phyloP scores from a whole-genome alignment of 2,113 vertebrate genomes.

The Xiphophorus hellerii region DNA sequence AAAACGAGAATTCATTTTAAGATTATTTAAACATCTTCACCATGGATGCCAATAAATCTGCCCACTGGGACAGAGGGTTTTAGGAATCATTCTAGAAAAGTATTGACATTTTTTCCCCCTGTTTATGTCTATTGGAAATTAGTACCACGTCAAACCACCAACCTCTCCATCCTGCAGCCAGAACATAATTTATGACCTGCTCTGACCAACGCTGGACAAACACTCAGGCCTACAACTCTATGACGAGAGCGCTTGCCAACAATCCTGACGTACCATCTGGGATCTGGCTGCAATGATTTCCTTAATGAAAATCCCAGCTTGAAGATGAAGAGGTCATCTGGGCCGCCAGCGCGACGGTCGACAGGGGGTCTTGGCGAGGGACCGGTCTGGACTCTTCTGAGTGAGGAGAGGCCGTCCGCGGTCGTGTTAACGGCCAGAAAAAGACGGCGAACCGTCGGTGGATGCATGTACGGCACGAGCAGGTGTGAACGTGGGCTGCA shows the following conservation, averaged over 20 bases:
- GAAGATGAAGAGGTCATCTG: constrained; percentile 56
- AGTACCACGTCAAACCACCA: neutral
- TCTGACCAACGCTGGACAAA: constrained; percentile 11
- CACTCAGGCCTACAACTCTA: constrained; percentile 12
- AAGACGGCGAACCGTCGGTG: neutral
- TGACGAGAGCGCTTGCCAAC: constrained; percentile 42
- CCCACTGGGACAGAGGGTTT: neutral
- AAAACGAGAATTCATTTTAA: neutral
- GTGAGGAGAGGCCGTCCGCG: constrained; percentile 35
- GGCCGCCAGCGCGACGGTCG: constrained; percentile 50
- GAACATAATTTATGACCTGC: constrained; percentile 11
- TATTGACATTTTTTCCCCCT: neutral
- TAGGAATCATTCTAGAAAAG: no score
- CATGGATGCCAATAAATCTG: neutral
- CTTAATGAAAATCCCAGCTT: constrained; percentile 60
- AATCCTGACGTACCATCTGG: constrained; percentile 56
- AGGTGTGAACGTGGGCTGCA: constrained; percentile 32
- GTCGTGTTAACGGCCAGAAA: constrained; percentile 29
- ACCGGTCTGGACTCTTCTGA: constrained; percentile 37
- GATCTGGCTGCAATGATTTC: constrained; percentile 63
- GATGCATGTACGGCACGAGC: neutral
- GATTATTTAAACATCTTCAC: neutral
- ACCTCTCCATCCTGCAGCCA: neutral
- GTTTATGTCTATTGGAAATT: neutral
- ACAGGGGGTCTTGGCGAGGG: constrained; percentile 36